Evolutionary conservation across 2,888 invertebrate species (phyloP).

Genomic region (Tinea semifulvella): DNA sequence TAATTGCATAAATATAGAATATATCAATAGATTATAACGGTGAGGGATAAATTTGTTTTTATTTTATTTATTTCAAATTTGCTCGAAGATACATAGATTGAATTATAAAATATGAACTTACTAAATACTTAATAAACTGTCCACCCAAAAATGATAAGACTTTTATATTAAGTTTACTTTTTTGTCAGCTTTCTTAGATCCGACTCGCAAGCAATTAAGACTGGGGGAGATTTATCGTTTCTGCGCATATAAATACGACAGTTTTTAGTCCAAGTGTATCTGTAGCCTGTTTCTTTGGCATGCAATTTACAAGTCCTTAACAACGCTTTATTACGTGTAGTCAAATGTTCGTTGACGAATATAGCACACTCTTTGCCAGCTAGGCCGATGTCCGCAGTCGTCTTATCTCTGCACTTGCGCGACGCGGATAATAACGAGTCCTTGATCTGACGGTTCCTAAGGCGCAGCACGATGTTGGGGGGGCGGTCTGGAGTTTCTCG

Average conservation of each 20-base stretch:
- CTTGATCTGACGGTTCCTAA: background rate
- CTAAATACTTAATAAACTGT: too few species aligned
- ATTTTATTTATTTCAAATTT: too few species aligned
- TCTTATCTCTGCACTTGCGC: background rate
- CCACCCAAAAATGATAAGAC: too few species aligned
- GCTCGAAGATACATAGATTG: too few species aligned
- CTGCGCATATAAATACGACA: background rate
- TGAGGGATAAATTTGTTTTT: too few species aligned
- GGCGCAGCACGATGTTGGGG: background rate
- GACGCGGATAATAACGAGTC: background rate
- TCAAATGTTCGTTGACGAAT: background rate
- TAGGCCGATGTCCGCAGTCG: background rate
- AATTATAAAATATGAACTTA: too few species aligned
- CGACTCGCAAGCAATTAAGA: too few species aligned
- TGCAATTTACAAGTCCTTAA: background rate
- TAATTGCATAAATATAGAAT: too few species aligned
- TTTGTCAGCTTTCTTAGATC: too few species aligned
- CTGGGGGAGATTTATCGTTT: background rate
- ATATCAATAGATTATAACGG: too few species aligned
- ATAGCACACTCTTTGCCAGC: background rate
- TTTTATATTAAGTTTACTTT: too few species aligned
- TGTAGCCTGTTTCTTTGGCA: background rate
- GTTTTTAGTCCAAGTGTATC: background rate
- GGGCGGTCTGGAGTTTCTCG: too few species aligned
- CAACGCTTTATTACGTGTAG: background rate